These are phyloP conservation scores for Anarrhichthys ocellatus DNA, from an alignment of 2,113 vertebrate genomes.

Conservation along the genomic window DNA sequence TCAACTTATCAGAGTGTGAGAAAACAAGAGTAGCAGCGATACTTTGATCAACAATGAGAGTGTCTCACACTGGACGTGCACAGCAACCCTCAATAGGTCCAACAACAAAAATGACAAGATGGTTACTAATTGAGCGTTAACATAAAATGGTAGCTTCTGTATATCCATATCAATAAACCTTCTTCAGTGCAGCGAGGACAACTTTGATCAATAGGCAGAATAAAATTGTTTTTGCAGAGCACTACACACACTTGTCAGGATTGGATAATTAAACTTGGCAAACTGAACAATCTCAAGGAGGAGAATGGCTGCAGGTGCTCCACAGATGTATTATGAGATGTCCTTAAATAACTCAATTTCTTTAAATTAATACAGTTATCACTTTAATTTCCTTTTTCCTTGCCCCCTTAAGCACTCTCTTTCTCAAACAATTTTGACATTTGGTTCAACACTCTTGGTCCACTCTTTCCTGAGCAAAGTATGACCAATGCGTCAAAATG, in stretches of 20 bases:
- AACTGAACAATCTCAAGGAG: slow-evolving; percentile 7
- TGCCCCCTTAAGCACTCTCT: neutral
- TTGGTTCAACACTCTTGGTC: neutral
- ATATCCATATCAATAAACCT: neutral
- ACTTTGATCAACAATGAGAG: neutral
- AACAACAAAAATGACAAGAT: neutral
- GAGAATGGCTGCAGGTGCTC: slow-evolving; percentile 18
- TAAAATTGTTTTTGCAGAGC: neutral
- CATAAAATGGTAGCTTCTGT: neutral
- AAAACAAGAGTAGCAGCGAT: neutral
- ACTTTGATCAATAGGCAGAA: neutral
- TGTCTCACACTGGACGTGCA: neutral
- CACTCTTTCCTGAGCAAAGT: neutral
- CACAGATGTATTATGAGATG: slow-evolving; percentile 6
- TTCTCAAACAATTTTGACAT: neutral
- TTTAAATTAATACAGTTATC: slow-evolving; percentile 19
- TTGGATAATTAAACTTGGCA: slow-evolving; percentile 16
- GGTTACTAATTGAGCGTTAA: neutral
- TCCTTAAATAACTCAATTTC: slow-evolving; percentile 13
- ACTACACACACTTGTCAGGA: slow-evolving; percentile 4
- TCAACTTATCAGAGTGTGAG: slow-evolving; percentile 11
- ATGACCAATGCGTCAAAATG: slow-evolving; percentile 5
- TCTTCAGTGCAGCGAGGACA: neutral
- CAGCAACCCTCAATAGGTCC: neutral
- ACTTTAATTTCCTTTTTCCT: slow-evolving; percentile 11